Evolutionary conservation across 2,797 vertebrate species (phyloP).

Genomic region (Pygocentrus nattereri): DNA sequence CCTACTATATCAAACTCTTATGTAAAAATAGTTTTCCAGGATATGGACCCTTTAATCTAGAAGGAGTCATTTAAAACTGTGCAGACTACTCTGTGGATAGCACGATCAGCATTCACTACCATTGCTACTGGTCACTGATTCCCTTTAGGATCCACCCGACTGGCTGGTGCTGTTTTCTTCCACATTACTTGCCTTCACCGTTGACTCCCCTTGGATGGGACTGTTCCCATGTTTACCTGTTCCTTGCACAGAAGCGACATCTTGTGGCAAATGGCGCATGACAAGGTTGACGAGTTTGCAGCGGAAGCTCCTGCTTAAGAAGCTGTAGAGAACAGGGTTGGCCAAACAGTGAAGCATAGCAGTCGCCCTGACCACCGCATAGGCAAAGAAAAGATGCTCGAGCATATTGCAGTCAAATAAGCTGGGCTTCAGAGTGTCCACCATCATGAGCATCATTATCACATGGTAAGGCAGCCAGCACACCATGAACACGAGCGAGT

Average conservation of each 20-base stretch:
- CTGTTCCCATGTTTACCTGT: neutral
- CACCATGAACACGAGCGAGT: constrained; percentile 82
- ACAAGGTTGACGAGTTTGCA: constrained; percentile 81
- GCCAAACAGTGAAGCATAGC: constrained; percentile 86
- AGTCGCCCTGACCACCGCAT: constrained; percentile 83
- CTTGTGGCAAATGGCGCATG: constrained; percentile 79
- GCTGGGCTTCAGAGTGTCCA: constrained; percentile 70
- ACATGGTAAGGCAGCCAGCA: constrained; percentile 94
- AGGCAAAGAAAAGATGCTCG: constrained; percentile 86
- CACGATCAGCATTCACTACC: too few relatives aligned
- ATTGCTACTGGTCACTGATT: too few relatives aligned
- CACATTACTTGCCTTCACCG: constrained; percentile 48
- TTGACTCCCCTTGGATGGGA: neutral
- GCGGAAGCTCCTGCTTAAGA: constrained; percentile 91
- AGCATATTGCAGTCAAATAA: constrained; percentile 81
- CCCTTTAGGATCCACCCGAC: constrained; percentile 65
- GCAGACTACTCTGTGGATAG: too few relatives aligned
- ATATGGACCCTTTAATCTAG: too few relatives aligned
- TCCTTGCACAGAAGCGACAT: constrained; percentile 16
- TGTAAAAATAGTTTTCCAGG: too few relatives aligned
- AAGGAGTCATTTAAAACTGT: too few relatives aligned
- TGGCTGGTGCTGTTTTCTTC: constrained; percentile 79
- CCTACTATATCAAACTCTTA: too few relatives aligned
- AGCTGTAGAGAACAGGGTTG: constrained; percentile 96
- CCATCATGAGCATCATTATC: constrained; percentile 77